Conservation (phyloP, 1,140 invertebrate genomes). For the Eumaeus atala region DNA sequence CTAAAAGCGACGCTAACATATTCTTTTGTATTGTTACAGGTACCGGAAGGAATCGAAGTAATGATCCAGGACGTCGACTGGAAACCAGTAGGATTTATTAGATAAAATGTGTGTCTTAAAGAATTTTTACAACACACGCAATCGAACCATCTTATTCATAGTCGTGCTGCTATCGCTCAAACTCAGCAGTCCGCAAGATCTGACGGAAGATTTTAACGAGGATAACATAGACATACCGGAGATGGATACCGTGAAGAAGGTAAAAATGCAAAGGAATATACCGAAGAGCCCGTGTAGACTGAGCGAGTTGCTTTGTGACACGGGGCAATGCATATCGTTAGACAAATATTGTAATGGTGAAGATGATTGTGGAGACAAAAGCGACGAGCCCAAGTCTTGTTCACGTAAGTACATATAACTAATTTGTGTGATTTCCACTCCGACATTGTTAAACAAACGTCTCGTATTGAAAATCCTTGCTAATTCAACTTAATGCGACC, state of each 20-base stretch:
- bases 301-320: slow-evolving; percentile 84
- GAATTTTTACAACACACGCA: slow-evolving; percentile 42
- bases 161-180: slow-evolving; percentile 58
- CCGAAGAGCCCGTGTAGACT: slow-evolving; percentile 76
- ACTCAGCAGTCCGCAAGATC: slow-evolving; percentile 60
- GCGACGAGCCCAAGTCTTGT: slow-evolving; percentile 85
- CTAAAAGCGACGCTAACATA: neutral
- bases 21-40: slow-evolving; percentile 24
- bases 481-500: too few species aligned
- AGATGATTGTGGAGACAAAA: slow-evolving; percentile 85
- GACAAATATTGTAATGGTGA: slow-evolving; percentile 87
- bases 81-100: too few species aligned
- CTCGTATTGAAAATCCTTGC: too few species aligned
- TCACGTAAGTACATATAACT: slow-evolving; percentile 80
- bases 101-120: slow-evolving; percentile 55
- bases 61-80: too few species aligned
- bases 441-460: too few species aligned
- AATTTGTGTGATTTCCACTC: too few species aligned
- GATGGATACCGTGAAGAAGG: slow-evolving; percentile 41
- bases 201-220: slow-evolving; percentile 60
- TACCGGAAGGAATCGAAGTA: slow-evolving; percentile 11
- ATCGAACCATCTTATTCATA: slow-evolving; percentile 61
- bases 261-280: slow-evolving; percentile 39
- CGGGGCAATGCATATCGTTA: slow-evolving; percentile 82
- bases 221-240: slow-evolving; percentile 44